Percentiles rank a stretch among this genome's conserved stretches.
Evolutionary conservation across 2,113 vertebrate genomes (phyloP).

Genomic region (Nerophis lumbriciformis): DNA sequence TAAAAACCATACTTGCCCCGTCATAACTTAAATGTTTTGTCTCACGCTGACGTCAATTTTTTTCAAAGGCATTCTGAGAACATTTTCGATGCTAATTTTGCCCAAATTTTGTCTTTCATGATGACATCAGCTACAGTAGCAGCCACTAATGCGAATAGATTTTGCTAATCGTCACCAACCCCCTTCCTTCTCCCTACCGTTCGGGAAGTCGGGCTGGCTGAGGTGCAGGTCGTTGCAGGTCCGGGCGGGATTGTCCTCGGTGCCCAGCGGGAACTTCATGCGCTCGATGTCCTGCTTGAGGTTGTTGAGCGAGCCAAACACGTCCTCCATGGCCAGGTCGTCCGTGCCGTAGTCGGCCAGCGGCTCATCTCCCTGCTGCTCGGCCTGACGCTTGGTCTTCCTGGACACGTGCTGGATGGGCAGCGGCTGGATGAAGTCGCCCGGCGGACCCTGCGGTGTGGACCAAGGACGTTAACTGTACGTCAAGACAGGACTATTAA

Average conservation of each 20-base stretch:
- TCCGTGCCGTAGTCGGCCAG: constrained; percentile 77
- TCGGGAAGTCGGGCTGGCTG: constrained; percentile 90
- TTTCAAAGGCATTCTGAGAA: too few relatives aligned
- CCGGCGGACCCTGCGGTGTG: constrained; percentile 83
- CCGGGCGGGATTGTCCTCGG: constrained; percentile 88
- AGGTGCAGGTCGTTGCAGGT: constrained; percentile 95
- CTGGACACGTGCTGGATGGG: constrained; percentile 82
- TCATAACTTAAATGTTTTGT: too few relatives aligned
- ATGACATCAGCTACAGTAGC: too few relatives aligned
- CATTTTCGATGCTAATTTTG: too few relatives aligned
- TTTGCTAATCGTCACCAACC: not conserved
- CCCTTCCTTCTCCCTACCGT: constrained; percentile 73
- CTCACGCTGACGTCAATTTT: too few relatives aligned
- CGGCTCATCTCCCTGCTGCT: constrained; percentile 77
- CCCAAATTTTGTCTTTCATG: too few relatives aligned
- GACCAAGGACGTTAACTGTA: constrained; percentile 8
- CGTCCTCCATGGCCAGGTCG: constrained; percentile 69
- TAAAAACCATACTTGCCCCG: too few relatives aligned
- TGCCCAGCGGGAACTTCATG: constrained; percentile 96
- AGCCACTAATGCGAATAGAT: not conserved
- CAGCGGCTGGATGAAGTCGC: constrained; percentile 91
- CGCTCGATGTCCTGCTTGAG: constrained; percentile 93
- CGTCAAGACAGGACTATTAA: not conserved
- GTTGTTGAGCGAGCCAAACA: constrained; percentile 90
- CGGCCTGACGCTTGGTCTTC: constrained; percentile 83